Base-by-base conservation (phyloP, 2,797 vertebrate species). In the Antrozous pallidus region DNA sequence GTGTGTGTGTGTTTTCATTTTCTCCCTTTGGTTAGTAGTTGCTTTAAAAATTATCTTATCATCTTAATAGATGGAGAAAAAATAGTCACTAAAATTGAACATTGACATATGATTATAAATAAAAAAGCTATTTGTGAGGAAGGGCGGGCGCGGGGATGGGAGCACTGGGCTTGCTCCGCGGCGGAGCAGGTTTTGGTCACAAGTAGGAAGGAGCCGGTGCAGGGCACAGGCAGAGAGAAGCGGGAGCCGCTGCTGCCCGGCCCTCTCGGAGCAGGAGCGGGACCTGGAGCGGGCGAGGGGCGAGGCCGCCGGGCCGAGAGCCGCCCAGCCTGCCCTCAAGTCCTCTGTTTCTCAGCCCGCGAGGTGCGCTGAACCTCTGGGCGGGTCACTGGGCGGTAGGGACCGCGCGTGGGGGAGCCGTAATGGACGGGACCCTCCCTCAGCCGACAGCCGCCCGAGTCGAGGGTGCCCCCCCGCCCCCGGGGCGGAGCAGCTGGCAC, bases 131-230 rank as follows among this genome's bases (percentile, higher is more conserved):
- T n/a, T n/a, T n/a, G n/a, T n/a, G n/a, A n/a, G 92, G 94, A 89
- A 54, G 45, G 18, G 69, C 28, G 13, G 45, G 31, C 5, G 1
- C 31, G 84, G 13, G 2, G 73, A 7, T 3, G 0, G 16, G 2
- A 0, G 1, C 0, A 94, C 95, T 97, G 97, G 93, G 97, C 96
- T 95, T 97, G 97, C 97, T 96, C 97, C 1, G 71, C 3, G 0
- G 87, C 74, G 47, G 92, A 84, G 96, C 95, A 90, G 96, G 89
- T 75, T 82, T 90, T 69, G 93, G 96, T 94, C 96, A 93, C 93
- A 94, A 97, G 95, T 97, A 97, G 97, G 96, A 97, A 96, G 96
- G 88, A 94, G 87, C 69, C 90, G 14, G 94, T 94, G 96, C 91
- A 70, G 77, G 47, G 85, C 89, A 71, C 94, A 87, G 86, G 96